Evolutionary conservation across 2,888 invertebrate genomes (phyloP), one percentile per base, ranked within the genome.

Genomic region (Diarsia rubi): DNA sequence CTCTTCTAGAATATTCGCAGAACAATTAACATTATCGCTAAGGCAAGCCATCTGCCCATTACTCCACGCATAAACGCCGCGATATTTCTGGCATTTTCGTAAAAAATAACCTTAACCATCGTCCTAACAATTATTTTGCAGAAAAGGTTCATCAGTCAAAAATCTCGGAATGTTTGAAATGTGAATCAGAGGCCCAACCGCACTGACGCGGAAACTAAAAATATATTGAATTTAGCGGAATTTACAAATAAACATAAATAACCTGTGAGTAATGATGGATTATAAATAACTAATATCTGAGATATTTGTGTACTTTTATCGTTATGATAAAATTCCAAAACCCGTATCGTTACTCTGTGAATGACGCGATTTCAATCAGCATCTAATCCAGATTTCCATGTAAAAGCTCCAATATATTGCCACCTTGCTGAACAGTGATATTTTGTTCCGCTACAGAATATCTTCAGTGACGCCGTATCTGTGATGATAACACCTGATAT

Each of bases 401-500:
- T 74, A 75, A 76, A 73, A 72, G 19, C 42, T 59, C 49, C 42
- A 72, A 81, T 62, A 64, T 68, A n/a, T 81, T 68, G 63, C 73
- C 49, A 49, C 52, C 42, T 64, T 24, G 44, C 70, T 72, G 47
- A 67, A 69, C 47, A 62, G n/a, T 64, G 70, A 70, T 69, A 72
- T 78, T 78, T 57, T 47, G 78, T 75, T 82, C 67, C 70, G 75
- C 76, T 69, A 73, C 62, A 77, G 63, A 72, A 67, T 59, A 45
- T 64, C 60, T 69, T 70, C 69, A 84, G 69, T 79, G 85, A 81
- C 87, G 85, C 69, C 44, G 64, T 60, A 79, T 74, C 78, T 72
- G 52, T 75, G 88, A 88, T 75, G 88, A 88, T 87, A 86, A 86
- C 68, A 73, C 74, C 67, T 73, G 85, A 87, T 87, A 88, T 57